Evolutionary conservation across 2,888 invertebrate genomes (phyloP), one percentile per base, ranked within the genome.

Genomic region (Ferdinandea cuprea): DNA sequence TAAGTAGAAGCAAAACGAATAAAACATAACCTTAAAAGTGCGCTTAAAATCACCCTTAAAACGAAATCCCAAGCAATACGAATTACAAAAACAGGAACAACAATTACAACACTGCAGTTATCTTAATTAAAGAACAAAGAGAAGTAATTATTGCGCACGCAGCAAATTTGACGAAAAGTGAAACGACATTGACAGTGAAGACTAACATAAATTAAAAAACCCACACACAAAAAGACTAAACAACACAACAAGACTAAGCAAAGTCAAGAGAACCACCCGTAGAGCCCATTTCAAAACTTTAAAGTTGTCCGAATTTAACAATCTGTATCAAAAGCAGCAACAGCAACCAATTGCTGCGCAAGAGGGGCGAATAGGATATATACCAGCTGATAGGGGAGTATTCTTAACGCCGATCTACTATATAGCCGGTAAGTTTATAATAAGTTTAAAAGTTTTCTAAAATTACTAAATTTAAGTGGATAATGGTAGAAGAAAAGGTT

Each of bases 321-420:
- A 84, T 84, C 84, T 84, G 84, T 84, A 84, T 84, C 84, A 79
- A 69, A 79, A 74, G 68, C 72, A 73, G 79, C 84, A 84, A 74
- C 79, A 73, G 35, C 78, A 84, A 65, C 35, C 58, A 30, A 84
- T 79, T 52, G 58, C 42, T 73, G 52, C 63, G n/a, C 79, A 84
- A 72, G 84, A 84, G 4, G 65, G 69, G 6, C 69, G 73, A 73
- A 59, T 84, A 44, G 74, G 84, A 54, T 84, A 74, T 32, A 79
- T 84, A 84, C 58, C 84, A 73, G 30, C 79, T 52, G 84, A 84
- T 11, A 79, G 84, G 58, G 79, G 79, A 58, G 79, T 84, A 73
- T 84, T 79, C 28, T 42, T 84, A 63, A 79, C 84, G 58, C 84
- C 84, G 58, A 69, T 84, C 56, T 84, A 84, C 58, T 84, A 84